These are phyloP conservation scores for Odontamblyopus rebecca DNA, from an alignment of 2,797 vertebrate genomes.

Conservation along the genomic window DNA sequence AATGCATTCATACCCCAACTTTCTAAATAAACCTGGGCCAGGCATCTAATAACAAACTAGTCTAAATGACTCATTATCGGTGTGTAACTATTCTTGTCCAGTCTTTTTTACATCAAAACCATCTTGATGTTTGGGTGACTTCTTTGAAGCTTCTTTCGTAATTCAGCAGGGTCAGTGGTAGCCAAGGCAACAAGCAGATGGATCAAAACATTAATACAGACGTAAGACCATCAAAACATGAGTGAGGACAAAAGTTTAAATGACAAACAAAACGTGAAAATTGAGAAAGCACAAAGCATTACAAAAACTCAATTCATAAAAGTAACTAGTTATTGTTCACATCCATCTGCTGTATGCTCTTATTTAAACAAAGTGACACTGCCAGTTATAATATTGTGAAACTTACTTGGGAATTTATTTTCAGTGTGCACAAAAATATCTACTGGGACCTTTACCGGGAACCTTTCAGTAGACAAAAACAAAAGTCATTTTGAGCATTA, in stretches of 20 bases:
- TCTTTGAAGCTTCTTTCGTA: constrained; percentile 3
- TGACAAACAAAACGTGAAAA: not conserved
- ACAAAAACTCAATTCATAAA: not conserved
- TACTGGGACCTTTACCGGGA: not conserved
- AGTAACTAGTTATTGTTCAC: not conserved
- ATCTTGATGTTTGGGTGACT: constrained; percentile 8
- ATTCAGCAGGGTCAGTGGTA: constrained; percentile 13
- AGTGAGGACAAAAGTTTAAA: not conserved
- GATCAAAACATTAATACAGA: not conserved
- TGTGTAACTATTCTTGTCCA: constrained; percentile 19
- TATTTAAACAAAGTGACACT: not conserved
- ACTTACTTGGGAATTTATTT: not conserved
- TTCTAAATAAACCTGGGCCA: constrained; percentile 60
- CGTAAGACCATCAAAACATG: not conserved
- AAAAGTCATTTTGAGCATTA: constrained; percentile 24
- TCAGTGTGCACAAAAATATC: not conserved
- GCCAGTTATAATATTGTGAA: not conserved
- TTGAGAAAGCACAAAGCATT: not conserved
- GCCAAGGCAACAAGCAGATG: constrained; percentile 20
- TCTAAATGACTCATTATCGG: constrained; percentile 20
- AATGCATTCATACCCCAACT: constrained; percentile 59
- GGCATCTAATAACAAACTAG: constrained; percentile 31
- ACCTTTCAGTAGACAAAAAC: constrained; percentile 21
- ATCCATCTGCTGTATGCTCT: not conserved
- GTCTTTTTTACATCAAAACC: not conserved